Percentiles rank a stretch among this genome's conserved stretches.
phyloP scores from a whole-genome alignment of 2,888 invertebrate genomes.

The Brassicogethes aeneus region DNA sequence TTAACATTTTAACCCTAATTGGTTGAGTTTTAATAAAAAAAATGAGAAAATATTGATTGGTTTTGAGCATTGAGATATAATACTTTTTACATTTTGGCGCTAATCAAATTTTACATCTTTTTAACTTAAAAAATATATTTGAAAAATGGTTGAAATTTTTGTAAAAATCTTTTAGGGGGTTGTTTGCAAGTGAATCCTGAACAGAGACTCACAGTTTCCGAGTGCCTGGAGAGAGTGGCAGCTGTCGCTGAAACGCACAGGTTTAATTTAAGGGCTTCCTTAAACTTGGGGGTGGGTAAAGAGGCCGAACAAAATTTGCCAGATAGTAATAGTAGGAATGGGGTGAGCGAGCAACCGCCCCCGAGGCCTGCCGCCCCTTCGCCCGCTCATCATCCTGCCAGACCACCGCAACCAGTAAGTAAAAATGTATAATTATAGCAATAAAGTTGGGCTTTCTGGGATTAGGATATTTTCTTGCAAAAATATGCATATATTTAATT shows the following conservation, averaged over 20 bases:
- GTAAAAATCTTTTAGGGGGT: slow-evolving; percentile 47
- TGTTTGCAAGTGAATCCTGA: slow-evolving; percentile 77
- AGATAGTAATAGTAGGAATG: slow-evolving; percentile 23
- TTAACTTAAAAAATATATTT: slow-evolving; percentile 3
- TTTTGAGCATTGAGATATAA: no score
- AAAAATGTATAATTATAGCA: no score
- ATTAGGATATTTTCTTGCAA: no score
- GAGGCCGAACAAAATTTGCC: slow-evolving; percentile 20
- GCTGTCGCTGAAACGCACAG: slow-evolving; percentile 81
- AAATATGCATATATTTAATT: no score
- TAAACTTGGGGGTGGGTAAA: slow-evolving; percentile 41
- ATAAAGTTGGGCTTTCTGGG: no score
- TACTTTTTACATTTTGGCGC: no score
- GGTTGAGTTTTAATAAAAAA: no score
- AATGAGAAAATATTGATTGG: no score
- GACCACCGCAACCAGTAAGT: slow-evolving; percentile 15
- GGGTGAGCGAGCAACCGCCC: slow-evolving; percentile 23
- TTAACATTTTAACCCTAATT: neutral
- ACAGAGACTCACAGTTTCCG: slow-evolving; percentile 68
- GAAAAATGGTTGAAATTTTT: slow-evolving; percentile 2
- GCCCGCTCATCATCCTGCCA: slow-evolving; percentile 23
- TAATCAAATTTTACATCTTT: no score
- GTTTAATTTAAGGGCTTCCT: slow-evolving; percentile 71
- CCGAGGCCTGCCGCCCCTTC: slow-evolving; percentile 27
- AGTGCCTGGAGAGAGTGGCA: slow-evolving; percentile 75